A percentile compares a stretch with the other conserved stretches of the same genome.
phyloP scores from a whole-genome alignment of 2,888 invertebrate genomes.

The Dryocosmus kuriphilus region DNA sequence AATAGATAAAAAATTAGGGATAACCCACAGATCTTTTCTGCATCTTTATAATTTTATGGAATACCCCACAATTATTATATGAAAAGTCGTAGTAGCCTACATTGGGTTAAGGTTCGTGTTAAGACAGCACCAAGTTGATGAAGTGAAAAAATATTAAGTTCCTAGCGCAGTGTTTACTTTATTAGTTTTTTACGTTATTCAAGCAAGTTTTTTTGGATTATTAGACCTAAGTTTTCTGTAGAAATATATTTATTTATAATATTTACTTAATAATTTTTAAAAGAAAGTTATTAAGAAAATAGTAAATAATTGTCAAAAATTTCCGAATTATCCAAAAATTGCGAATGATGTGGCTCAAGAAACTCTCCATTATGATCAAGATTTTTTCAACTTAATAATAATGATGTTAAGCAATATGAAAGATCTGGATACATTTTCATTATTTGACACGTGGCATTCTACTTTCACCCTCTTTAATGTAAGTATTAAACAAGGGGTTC shows the following conservation, averaged over 20 bases:
- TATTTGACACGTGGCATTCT: slow-evolving; percentile 4
- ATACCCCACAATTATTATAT: neutral
- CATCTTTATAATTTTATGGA: neutral
- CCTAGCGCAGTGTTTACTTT: neutral
- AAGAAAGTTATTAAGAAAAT: too few species aligned
- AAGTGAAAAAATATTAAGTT: neutral
- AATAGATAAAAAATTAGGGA: neutral
- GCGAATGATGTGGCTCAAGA: neutral
- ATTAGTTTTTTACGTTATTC: neutral
- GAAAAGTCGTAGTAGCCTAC: neutral
- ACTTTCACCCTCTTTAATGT: neutral
- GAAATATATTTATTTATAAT: too few species aligned
- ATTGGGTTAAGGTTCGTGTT: neutral
- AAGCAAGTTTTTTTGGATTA: neutral
- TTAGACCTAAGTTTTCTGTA: too few species aligned
- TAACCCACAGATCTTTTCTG: neutral
- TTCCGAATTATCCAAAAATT: neutral
- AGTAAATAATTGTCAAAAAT: too few species aligned
- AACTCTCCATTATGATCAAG: slow-evolving; percentile 1
- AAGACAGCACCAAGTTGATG: neutral
- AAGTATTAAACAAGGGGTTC: neutral
- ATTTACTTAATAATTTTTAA: too few species aligned
- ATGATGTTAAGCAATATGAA: slow-evolving; percentile 5
- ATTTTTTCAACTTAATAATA: slow-evolving; percentile 23
- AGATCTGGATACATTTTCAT: neutral